Evolutionary conservation across 2,113 vertebrate genomes (phyloP), one percentile per base, ranked within the genome.

Genomic region (Blennius ocellaris): DNA sequence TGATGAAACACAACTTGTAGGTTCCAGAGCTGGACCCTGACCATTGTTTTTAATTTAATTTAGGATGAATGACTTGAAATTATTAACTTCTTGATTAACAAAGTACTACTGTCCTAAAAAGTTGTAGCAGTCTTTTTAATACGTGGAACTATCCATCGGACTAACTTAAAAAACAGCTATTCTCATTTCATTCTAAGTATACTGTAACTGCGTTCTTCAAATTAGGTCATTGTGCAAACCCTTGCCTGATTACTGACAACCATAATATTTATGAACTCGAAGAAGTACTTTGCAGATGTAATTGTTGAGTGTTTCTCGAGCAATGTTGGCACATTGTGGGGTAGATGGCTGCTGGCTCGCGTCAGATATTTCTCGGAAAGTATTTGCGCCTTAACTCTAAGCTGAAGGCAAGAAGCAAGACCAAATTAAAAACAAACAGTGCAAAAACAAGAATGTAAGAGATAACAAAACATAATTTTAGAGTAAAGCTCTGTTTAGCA

Each of bases 381-480:
- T 50, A n/a, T 70, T 76, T 57, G 51, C 45, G 44, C 36, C 57
- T 84, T 75, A 67, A 63, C 51, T 44, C 40, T 16, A 9, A 76
- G 55, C 76, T 73, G 50, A 73, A 52, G 51, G 41, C 38, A 49
- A 71, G 60, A 67, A 16, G 54, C 49, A 38, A 49, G 48, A 41
- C 56, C 9, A 61, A 82, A 80, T 81, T 50, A 77, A 85, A 85
- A 83, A 68, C 44, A 82, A 84, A 86, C 69, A 82, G 37, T 15
- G 62, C 43, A 52, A 71, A 78, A 72, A 64, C 43, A 61, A 80
- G 85, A 80, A 86, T 78, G 69, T 16, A 11, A 80, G 77, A 62
- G 60, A 86, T 50, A 84, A 84, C 63, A 84, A 55, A 66, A 43
- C 39, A 45, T 81, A 0, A 82, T 72, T 82, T 81, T 44, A 74